phyloP scores from a whole-genome alignment of 2,113 vertebrate genomes.

The Polypterus bichir region DNA sequence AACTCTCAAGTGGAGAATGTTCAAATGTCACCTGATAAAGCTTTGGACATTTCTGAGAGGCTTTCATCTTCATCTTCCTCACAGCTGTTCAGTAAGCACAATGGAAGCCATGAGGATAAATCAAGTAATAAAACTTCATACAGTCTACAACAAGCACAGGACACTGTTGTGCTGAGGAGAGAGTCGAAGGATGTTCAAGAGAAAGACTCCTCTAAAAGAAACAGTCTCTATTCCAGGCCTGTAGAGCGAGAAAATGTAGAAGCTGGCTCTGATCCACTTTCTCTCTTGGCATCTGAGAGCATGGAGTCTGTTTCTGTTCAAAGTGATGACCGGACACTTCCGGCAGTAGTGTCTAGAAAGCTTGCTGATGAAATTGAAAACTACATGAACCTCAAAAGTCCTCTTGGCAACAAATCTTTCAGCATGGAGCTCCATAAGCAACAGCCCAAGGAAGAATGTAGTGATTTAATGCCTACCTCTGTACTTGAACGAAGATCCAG shows the following conservation, averaged over 20 bases:
- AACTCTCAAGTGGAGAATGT: too few relatives aligned
- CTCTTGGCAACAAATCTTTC: slow-evolving; percentile 65
- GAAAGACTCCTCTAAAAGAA: slow-evolving; percentile 33
- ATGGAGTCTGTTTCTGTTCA: slow-evolving; percentile 41
- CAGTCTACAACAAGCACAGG: neutral
- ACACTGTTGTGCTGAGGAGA: slow-evolving; percentile 10
- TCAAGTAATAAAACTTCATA: neutral
- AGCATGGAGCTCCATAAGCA: slow-evolving; percentile 78
- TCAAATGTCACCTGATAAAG: too few relatives aligned
- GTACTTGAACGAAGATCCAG: slow-evolving; percentile 70
- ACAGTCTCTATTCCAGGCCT: slow-evolving; percentile 42
- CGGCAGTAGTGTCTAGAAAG: slow-evolving; percentile 70
- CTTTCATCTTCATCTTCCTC: too few relatives aligned
- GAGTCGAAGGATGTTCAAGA: slow-evolving; percentile 12
- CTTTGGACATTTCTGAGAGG: too few relatives aligned
- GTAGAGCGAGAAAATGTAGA: slow-evolving; percentile 78
- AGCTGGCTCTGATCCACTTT: slow-evolving; percentile 80
- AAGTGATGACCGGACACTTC: slow-evolving; percentile 57
- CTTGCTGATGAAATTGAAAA: slow-evolving; percentile 92
- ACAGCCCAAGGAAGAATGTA: slow-evolving; percentile 21
- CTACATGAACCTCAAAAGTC: slow-evolving; percentile 88
- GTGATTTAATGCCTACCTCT: slow-evolving; percentile 1
- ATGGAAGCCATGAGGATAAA: neutral
- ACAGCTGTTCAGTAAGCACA: neutral
- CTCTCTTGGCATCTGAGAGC: slow-evolving; percentile 66